Evolutionary conservation across 1,140 invertebrate species (phyloP).

Genomic region (Tetraneura akinire): DNA sequence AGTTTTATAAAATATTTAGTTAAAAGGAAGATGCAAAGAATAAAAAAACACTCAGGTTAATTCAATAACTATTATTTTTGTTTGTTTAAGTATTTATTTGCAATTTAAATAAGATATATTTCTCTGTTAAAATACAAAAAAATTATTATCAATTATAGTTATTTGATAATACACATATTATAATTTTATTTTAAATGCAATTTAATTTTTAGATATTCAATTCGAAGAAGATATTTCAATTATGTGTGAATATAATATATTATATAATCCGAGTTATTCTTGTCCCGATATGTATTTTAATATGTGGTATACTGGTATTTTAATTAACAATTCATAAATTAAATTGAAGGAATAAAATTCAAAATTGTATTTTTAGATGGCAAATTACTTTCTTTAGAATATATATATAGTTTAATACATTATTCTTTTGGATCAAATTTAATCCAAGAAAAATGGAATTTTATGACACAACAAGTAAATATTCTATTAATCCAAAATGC

Average conservation of each 20-base stretch:
- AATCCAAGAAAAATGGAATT: constrained; percentile 20
- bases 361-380: constrained; percentile 28
- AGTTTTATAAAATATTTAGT: neutral
- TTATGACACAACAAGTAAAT: constrained; percentile 23
- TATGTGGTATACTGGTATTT: constrained; percentile 36
- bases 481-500: no score
- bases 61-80: neutral
- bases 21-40: constrained; percentile 16
- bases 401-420: constrained; percentile 16
- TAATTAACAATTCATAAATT: neutral
- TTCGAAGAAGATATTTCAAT: neutral
- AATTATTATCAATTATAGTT: neutral
- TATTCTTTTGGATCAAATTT: constrained; percentile 1
- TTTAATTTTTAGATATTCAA: neutral
- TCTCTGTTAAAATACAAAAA: neutral
- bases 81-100: no score
- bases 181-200: neutral
- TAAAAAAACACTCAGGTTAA: neutral
- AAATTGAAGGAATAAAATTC: neutral
- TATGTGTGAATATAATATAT: constrained; percentile 27
- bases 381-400: constrained; percentile 27
- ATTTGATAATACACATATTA: neutral
- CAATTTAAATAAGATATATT: no score
- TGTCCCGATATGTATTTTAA: constrained; percentile 39
- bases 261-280: constrained; percentile 30